A percentile compares a stretch with the other conserved stretches of the same genome.
These are phyloP conservation scores for Rhinopomastus cyanomelas DNA, from an alignment of 2,113 vertebrate species.

Conservation along the genomic window DNA sequence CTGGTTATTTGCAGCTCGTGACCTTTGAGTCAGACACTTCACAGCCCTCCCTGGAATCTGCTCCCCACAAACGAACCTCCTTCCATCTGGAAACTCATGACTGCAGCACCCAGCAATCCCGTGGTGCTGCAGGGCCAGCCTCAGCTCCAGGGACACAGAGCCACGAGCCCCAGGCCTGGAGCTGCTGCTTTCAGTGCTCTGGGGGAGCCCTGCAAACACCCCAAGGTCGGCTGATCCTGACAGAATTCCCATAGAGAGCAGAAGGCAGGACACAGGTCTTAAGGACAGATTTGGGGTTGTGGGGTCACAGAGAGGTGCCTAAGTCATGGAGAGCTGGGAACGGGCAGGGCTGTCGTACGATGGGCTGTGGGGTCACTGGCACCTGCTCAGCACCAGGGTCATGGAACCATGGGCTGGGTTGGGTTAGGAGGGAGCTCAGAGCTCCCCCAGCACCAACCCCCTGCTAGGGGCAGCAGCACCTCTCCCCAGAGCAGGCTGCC, in stretches of 20 bases:
- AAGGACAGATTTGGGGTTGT: fast-evolving
- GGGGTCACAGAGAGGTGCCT: neutral
- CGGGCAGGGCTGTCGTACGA: neutral
- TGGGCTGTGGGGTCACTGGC: no score
- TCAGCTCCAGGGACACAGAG: neutral
- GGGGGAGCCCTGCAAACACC: neutral
- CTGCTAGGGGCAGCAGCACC: no score
- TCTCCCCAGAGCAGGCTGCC: no score
- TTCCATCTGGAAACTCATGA: neutral
- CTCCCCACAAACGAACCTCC: neutral
- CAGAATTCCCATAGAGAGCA: fast-evolving
- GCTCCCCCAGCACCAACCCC: no score
- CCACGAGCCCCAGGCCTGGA: neutral
- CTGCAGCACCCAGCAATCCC: neutral
- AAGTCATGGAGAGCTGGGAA: neutral
- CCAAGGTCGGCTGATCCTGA: fast-evolving
- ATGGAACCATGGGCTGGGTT: no score
- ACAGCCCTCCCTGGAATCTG: slow-evolving; percentile 4
- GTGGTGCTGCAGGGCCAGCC: fast-evolving
- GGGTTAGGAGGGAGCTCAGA: no score
- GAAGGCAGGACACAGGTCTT: fast-evolving
- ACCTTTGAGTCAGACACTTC: slow-evolving; percentile 38
- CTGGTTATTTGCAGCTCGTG: neutral
- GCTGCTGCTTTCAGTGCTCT: no score
- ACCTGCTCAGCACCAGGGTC: no score